Evolutionary conservation across 1,140 invertebrate species (phyloP).

Genomic region (Pogonognathellus flavescens): DNA sequence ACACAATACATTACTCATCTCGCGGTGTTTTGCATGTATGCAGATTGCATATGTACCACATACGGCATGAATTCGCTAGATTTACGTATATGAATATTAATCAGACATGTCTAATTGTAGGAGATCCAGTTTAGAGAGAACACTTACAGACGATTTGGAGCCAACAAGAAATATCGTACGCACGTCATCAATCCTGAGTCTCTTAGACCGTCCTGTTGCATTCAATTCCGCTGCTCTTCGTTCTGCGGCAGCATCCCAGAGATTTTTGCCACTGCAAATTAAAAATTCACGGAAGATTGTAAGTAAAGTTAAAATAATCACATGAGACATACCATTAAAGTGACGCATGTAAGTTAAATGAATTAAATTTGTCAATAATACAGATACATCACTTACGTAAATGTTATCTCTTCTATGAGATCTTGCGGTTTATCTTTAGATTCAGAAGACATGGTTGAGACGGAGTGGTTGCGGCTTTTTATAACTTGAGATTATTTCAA

Average conservation of each 20-base stretch:
- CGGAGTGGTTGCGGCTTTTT: too few relatives aligned
- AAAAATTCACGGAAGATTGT: background rate
- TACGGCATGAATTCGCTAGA: too few relatives aligned
- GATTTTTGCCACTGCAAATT: slow-evolving; percentile 48
- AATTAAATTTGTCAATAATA: background rate
- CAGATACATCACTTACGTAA: slow-evolving; percentile 26
- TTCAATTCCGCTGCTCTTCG: background rate
- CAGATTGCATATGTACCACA: background rate
- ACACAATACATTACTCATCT: too few relatives aligned
- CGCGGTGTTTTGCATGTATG: background rate
- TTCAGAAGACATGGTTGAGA: background rate
- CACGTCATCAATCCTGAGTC: slow-evolving; percentile 55
- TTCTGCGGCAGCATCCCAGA: slow-evolving; percentile 59
- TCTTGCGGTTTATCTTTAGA: slow-evolving; percentile 9
- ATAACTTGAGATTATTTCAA: background rate
- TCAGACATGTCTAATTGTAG: background rate
- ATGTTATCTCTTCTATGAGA: slow-evolving; percentile 11
- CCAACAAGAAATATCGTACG: slow-evolving; percentile 60
- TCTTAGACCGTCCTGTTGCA: background rate
- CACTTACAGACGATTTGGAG: slow-evolving; percentile 56
- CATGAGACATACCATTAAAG: background rate
- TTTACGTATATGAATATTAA: background rate
- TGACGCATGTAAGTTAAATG: background rate
- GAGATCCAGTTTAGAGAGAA: background rate
- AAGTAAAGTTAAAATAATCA: slow-evolving; percentile 18